Evolutionary conservation across 1,140 invertebrate species (phyloP).

Genomic region (Pygmarrhopalites habei): DNA sequence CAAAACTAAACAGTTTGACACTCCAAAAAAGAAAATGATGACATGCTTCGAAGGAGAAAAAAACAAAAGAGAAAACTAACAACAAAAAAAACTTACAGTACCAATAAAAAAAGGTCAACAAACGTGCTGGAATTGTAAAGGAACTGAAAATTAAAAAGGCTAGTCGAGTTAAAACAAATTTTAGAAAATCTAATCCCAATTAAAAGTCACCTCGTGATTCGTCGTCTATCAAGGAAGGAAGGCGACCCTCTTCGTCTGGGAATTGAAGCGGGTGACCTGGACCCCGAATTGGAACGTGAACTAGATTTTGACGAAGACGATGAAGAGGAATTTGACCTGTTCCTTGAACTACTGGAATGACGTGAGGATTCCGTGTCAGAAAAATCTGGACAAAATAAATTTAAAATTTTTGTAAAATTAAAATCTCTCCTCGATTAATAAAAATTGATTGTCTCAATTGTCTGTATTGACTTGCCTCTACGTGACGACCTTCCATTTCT

Average conservation of each 20-base stretch:
- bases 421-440: too few relatives aligned
- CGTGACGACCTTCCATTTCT: neutral
- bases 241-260: constrained; percentile 62
- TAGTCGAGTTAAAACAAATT: neutral
- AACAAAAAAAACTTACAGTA: too few relatives aligned
- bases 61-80: too few relatives aligned
- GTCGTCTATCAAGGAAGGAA: constrained; percentile 76
- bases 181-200: neutral
- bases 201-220: constrained; percentile 77
- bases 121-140: constrained; percentile 11
- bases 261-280: neutral
- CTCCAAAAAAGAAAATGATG: too few relatives aligned
- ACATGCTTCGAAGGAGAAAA: too few relatives aligned
- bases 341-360: neutral
- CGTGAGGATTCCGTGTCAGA: neutral
- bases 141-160: too few relatives aligned
- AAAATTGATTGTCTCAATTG: too few relatives aligned
- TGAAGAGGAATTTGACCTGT: neutral
- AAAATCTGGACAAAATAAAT: neutral
- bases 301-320: neutral
- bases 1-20: too few relatives aligned
- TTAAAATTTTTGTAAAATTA: neutral
- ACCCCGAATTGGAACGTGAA: neutral
- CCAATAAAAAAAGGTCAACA: constrained; percentile 15
- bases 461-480: neutral